These are phyloP conservation scores for Phragmatobia fuliginosa DNA, from an alignment of 2,888 invertebrate species.

Conservation along the genomic window DNA sequence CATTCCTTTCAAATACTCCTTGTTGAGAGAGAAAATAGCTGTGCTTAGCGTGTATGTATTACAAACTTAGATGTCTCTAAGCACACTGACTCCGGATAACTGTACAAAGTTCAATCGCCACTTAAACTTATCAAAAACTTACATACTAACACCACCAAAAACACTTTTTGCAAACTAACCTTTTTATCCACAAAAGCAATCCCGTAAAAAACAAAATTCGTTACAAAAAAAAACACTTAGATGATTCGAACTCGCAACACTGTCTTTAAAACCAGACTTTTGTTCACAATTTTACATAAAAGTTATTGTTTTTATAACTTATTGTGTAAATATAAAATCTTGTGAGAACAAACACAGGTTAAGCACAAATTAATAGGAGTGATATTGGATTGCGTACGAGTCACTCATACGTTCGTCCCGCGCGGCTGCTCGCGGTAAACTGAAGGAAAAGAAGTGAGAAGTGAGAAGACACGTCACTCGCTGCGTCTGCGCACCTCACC, in stretches of 20 bases:
- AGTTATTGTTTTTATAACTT: slow-evolving; percentile 26
- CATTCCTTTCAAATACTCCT: slow-evolving; percentile 18
- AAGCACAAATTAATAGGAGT: slow-evolving; percentile 67
- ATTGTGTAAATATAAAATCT: slow-evolving; percentile 30
- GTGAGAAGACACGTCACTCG: slow-evolving; percentile 82
- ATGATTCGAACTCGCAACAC: slow-evolving; percentile 70
- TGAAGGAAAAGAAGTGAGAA: slow-evolving; percentile 75
- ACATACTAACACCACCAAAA: slow-evolving; percentile 27
- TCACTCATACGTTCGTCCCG: slow-evolving; percentile 55
- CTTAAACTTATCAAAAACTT: slow-evolving; percentile 23
- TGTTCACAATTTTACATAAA: slow-evolving; percentile 55
- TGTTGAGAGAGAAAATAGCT: slow-evolving; percentile 13
- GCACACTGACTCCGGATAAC: slow-evolving; percentile 35
- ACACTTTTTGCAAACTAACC: slow-evolving; percentile 51
- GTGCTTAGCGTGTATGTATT: slow-evolving; percentile 27
- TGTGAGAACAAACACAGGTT: slow-evolving; percentile 52
- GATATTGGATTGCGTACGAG: slow-evolving; percentile 33
- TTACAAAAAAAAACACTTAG: slow-evolving; percentile 61
- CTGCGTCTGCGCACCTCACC: slow-evolving; percentile 83
- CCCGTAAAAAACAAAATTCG: slow-evolving; percentile 72
- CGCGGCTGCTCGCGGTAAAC: slow-evolving; percentile 76
- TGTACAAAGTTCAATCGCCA: slow-evolving; percentile 42
- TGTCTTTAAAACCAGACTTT: slow-evolving; percentile 72
- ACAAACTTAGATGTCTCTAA: slow-evolving; percentile 38
- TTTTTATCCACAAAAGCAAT: slow-evolving; percentile 64